phyloP scores from a whole-genome alignment of 1,140 invertebrate genomes.

The Caerostris extrusa region DNA sequence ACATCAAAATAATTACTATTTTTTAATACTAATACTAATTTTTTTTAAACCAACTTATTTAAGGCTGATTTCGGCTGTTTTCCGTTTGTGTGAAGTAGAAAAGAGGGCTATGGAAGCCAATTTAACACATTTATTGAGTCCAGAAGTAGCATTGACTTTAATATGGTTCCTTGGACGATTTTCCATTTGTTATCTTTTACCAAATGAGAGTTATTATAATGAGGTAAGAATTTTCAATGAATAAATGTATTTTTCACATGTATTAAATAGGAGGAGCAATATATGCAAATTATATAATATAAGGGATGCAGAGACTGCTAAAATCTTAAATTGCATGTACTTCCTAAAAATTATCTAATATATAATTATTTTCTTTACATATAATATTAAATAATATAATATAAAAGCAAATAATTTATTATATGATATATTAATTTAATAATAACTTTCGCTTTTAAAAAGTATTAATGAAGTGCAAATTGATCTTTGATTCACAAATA shows the following conservation, averaged over 20 bases:
- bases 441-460: too few species aligned
- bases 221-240: conserved; percentile 82
- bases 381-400: too few species aligned
- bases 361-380: too few species aligned
- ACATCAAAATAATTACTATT: not conserved
- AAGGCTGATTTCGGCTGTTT: conserved; percentile 85
- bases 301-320: too few species aligned
- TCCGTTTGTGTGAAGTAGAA: conserved; percentile 87
- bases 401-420: too few species aligned
- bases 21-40: not conserved
- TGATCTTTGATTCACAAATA: too few species aligned
- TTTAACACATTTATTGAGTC: conserved; percentile 87
- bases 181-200: conserved; percentile 88
- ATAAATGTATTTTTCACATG: not conserved
- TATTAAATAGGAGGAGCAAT: not conserved
- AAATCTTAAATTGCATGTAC: too few species aligned
- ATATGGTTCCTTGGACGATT: conserved; percentile 92
- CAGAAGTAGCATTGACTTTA: conserved; percentile 89
- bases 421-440: too few species aligned
- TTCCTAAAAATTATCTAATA: too few species aligned
- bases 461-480: too few species aligned
- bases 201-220: conserved; percentile 85
- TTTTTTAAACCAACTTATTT: not conserved
- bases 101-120: conserved; percentile 85
- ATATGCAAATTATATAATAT: too few species aligned